Evolutionary conservation across 2,888 invertebrate species (phyloP).

Genomic region (Mimas tiliae): DNA sequence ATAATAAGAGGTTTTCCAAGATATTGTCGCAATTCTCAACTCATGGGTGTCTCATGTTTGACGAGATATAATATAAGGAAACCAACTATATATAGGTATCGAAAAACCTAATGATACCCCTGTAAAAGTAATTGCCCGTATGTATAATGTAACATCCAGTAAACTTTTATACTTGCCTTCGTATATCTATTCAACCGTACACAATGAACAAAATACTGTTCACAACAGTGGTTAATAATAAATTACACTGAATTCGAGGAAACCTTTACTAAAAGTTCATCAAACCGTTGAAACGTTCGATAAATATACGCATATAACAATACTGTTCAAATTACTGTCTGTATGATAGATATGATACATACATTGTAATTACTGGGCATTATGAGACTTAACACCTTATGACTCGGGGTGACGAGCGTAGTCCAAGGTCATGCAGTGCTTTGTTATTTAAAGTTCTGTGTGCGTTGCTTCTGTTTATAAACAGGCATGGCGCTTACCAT

Average conservation of each 20-base stretch:
- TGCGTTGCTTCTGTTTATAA: no score
- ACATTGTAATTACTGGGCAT: no score
- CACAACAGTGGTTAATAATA: slow-evolving; percentile 19
- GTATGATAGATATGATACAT: no score
- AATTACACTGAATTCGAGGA: slow-evolving; percentile 17
- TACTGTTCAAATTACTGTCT: neutral
- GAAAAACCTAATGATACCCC: neutral
- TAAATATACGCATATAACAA: neutral
- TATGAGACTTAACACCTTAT: no score
- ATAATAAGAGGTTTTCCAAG: no score
- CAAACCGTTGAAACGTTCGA: slow-evolving; percentile 19
- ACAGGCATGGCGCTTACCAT: no score
- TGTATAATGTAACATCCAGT: neutral
- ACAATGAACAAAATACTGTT: neutral
- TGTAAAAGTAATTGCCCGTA: neutral
- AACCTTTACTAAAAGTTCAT: slow-evolving; percentile 19
- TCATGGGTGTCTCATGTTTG: no score
- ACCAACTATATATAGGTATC: neutral
- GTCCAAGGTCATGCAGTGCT: no score
- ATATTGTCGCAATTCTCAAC: no score
- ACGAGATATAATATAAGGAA: neutral
- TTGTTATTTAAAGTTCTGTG: no score
- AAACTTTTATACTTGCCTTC: neutral
- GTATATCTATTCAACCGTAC: neutral
- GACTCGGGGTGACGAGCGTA: no score